Conservation (phyloP, 2,888 invertebrate species). For the Tachystola acroxantha region DNA sequence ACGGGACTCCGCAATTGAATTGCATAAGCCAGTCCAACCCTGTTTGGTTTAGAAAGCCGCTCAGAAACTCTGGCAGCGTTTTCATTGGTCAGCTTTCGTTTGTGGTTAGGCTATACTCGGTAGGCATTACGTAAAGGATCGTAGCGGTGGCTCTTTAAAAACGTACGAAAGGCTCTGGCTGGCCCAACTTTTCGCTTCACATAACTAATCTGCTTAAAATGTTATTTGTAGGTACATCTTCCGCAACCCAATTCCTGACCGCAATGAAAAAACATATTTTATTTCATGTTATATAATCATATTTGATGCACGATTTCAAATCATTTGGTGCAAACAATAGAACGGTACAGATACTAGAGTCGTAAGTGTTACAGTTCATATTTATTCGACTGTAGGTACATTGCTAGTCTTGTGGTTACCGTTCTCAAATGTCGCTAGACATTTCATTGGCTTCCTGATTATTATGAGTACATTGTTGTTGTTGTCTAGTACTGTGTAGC, state of each 20-base stretch:
- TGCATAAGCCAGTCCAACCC: not conserved
- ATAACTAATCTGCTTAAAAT: conserved; percentile 21
- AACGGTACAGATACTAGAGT: too few relatives aligned
- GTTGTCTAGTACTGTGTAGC: conserved; percentile 7
- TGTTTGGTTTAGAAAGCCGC: conserved; percentile 2
- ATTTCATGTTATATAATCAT: too few relatives aligned
- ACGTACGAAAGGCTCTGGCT: not conserved
- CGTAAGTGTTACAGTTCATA: too few relatives aligned
- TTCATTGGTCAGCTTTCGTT: conserved; percentile 3
- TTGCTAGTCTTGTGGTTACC: not conserved
- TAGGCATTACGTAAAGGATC: conserved; percentile 4
- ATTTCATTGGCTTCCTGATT: conserved; percentile 10
- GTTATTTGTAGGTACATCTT: too few relatives aligned
- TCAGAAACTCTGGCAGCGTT: conserved; percentile 1
- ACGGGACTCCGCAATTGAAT: not conserved
- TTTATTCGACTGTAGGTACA: too few relatives aligned
- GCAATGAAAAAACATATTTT: too few relatives aligned
- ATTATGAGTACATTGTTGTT: conserved; percentile 4
- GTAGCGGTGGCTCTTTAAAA: conserved; percentile 1
- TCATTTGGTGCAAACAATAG: too few relatives aligned
- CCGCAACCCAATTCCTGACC: too few relatives aligned
- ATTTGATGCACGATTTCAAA: too few relatives aligned
- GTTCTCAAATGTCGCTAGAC: conserved; percentile 15
- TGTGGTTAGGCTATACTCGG: not conserved
- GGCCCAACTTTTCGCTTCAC: not conserved